phyloP scores from a whole-genome alignment of 2,888 invertebrate species.

The Agonopterix heracliana region DNA sequence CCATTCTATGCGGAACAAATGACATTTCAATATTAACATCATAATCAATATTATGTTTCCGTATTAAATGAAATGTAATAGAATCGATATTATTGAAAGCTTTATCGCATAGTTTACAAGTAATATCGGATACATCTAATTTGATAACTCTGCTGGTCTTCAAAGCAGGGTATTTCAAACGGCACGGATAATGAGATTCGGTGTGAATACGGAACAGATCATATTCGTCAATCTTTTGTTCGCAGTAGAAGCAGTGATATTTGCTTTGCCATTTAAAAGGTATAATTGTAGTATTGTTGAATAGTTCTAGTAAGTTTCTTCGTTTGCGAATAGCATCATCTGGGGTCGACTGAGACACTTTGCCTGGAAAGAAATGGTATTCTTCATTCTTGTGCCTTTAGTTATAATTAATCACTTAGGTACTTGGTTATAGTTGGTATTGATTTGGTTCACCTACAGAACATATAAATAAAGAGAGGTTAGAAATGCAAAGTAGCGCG shows the following conservation, averaged over 20 bases:
- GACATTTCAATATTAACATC: constrained; percentile 14
- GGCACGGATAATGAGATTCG: constrained; percentile 23
- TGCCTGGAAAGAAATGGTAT: constrained; percentile 27
- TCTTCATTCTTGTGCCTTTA: not conserved
- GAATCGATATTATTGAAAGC: constrained; percentile 14
- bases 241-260: too few species aligned
- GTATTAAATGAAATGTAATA: constrained; percentile 18
- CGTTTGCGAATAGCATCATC: constrained; percentile 20
- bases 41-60: constrained; percentile 17
- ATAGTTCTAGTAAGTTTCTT: too few species aligned
- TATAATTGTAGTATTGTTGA: constrained; percentile 18
- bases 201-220: constrained; percentile 28
- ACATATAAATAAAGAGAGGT: too few species aligned
- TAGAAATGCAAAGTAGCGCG: too few species aligned
- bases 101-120: constrained; percentile 22
- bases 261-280: too few species aligned
- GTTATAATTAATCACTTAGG: too few species aligned
- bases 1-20: constrained; percentile 14
- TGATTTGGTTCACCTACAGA: too few species aligned
- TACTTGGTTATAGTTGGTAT: too few species aligned
- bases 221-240: constrained; percentile 14
- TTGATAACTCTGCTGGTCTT: constrained; percentile 12
- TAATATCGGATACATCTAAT: constrained; percentile 23
- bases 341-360: constrained; percentile 15
- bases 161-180: constrained; percentile 8